Conservation (phyloP, 2,888 invertebrate species). For the Drosophila neotestacea region DNA sequence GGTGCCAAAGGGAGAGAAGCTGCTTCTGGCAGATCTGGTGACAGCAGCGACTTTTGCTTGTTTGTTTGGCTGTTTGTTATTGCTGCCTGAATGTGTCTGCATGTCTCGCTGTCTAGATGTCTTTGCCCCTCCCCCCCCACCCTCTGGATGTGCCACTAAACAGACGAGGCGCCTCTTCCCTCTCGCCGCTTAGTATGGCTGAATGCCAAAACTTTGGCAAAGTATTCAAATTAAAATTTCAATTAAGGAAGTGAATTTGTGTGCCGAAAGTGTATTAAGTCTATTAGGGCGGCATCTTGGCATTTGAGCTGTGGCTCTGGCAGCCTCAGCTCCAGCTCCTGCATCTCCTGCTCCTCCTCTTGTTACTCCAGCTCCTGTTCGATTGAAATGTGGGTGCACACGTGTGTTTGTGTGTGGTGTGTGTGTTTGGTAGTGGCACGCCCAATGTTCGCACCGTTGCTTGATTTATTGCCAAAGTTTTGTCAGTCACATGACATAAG, state of each 20-base stretch:
- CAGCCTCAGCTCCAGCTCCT: neutral
- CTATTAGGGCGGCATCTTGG: conserved; percentile 77
- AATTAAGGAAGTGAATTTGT: conserved; percentile 81
- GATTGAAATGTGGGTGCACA: conserved; percentile 54
- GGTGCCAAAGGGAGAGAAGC: conserved; percentile 4
- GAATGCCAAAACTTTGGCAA: conserved; percentile 78
- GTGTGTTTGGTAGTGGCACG: conserved; percentile 12
- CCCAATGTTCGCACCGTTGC: conserved; percentile 57
- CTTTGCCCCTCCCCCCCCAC: neutral
- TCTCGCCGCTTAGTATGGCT: conserved; percentile 46
- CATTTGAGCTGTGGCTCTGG: conserved; percentile 57
- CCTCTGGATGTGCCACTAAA: neutral
- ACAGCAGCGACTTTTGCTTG: conserved; percentile 67
- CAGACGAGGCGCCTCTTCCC: conserved; percentile 1
- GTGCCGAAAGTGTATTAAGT: conserved; percentile 80
- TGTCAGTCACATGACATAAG: conserved; percentile 76
- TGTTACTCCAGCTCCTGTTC: neutral
- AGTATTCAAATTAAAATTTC: conserved; percentile 82
- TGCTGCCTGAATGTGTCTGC: conserved; percentile 48
- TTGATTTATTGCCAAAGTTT: conserved; percentile 80
- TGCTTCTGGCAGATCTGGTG: conserved; percentile 48
- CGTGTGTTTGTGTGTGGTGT: conserved; percentile 32
- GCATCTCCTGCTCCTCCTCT: neutral
- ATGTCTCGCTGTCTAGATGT: conserved; percentile 24
- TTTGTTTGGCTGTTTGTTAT: conserved; percentile 65